phyloP scores from a whole-genome alignment of 2,113 vertebrate genomes.

The Progne subis region DNA sequence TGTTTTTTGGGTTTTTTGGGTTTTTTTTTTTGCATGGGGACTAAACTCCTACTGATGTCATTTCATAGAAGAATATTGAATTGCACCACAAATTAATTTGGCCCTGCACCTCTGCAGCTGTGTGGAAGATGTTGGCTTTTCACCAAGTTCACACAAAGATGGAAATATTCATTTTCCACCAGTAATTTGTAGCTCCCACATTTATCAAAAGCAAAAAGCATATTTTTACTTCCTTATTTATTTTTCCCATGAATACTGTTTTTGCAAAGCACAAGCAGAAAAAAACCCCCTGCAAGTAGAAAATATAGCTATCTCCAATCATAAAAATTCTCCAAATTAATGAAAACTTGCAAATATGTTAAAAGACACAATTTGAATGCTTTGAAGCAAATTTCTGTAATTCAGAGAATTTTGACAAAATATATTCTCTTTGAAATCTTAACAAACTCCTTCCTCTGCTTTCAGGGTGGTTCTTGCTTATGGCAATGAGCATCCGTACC shows the following conservation, averaged over 20 bases:
- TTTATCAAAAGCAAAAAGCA: constrained; percentile 49
- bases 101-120: constrained; percentile 68
- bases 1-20: too few species aligned
- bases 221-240: constrained; percentile 61
- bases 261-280: constrained; percentile 41
- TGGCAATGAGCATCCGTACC: not conserved
- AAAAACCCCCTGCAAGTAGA: not conserved
- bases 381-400: constrained; percentile 24
- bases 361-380: not conserved
- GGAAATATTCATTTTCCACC: constrained; percentile 56
- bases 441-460: not conserved
- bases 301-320: constrained; percentile 21
- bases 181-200: constrained; percentile 54
- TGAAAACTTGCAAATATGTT: constrained; percentile 46
- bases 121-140: constrained; percentile 62
- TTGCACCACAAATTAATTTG: constrained; percentile 44
- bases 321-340: constrained; percentile 43
- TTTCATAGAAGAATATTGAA: constrained; percentile 31
- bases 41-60: constrained; percentile 6
- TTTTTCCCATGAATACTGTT: constrained; percentile 45
- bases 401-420: not conserved
- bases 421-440: not conserved
- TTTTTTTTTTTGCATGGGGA: not conserved
- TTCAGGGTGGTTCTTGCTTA: not conserved
- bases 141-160: constrained; percentile 66